A percentile compares a stretch with the other conserved stretches of the same genome.
These are phyloP conservation scores for Sarcophaga caerulescens DNA, from an alignment of 2,888 invertebrate species.

Conservation along the genomic window DNA sequence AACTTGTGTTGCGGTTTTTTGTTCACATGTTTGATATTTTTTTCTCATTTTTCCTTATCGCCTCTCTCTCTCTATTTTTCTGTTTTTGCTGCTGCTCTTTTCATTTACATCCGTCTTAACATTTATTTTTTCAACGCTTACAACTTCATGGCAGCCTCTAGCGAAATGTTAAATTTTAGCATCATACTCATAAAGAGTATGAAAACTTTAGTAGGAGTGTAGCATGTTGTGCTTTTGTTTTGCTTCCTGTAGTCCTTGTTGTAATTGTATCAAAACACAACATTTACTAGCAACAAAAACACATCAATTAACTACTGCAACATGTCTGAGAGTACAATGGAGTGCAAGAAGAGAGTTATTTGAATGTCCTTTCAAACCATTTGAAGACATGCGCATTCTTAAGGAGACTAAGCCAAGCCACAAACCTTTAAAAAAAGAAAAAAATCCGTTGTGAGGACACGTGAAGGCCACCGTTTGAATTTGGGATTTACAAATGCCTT, in stretches of 20 bases:
- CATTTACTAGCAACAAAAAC: constrained; percentile 43
- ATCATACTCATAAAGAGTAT: not conserved
- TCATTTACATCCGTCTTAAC: not conserved
- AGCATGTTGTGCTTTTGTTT: not conserved
- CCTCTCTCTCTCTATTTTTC: too few species aligned
- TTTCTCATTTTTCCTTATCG: not conserved
- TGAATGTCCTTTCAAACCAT: not conserved
- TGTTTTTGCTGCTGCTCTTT: too few species aligned
- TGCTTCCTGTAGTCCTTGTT: not conserved
- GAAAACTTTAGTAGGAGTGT: not conserved
- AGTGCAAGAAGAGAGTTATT: not conserved
- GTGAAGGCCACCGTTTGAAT: too few species aligned
- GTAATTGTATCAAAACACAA: constrained; percentile 51
- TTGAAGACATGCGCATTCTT: constrained; percentile 9
- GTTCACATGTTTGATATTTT: constrained; percentile 2
- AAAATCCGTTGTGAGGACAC: not conserved
- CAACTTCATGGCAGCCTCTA: not conserved
- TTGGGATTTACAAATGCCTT: too few species aligned
- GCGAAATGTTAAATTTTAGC: not conserved
- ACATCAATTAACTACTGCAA: constrained; percentile 39
- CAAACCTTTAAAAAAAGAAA: not conserved
- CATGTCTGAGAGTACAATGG: not conserved
- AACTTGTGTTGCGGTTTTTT: constrained; percentile 31
- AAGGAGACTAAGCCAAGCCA: not conserved
- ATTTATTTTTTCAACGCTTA: not conserved